A percentile compares a stretch with the other conserved stretches of the same genome.
These are phyloP conservation scores for Diloba caeruleocephala DNA, from an alignment of 2,888 invertebrate species.

Conservation along the genomic window DNA sequence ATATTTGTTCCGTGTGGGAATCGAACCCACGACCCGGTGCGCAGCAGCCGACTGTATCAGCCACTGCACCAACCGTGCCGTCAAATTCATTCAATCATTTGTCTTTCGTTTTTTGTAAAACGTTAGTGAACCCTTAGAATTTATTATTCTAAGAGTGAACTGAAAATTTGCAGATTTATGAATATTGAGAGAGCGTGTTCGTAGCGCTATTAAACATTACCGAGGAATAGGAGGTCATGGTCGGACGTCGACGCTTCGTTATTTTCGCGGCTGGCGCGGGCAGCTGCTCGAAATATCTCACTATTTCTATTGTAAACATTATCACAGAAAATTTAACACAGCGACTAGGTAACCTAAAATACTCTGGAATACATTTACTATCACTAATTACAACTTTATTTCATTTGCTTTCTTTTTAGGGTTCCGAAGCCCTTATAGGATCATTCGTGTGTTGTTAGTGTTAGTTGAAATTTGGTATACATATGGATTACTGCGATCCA, in stretches of 20 bases:
- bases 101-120: too few relatives aligned
- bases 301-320: conserved; percentile 46
- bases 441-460: too few relatives aligned
- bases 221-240: conserved; percentile 70
- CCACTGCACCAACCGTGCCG: too few relatives aligned
- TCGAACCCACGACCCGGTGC: too few relatives aligned
- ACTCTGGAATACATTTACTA: conserved; percentile 1
- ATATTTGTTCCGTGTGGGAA: too few relatives aligned
- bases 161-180: conserved; percentile 16
- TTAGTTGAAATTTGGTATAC: too few relatives aligned
- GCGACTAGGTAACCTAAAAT: conserved; percentile 5
- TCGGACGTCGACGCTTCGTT: conserved; percentile 60
- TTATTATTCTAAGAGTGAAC: too few relatives aligned
- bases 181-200: conserved; percentile 10
- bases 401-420: neutral
- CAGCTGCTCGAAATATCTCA: conserved; percentile 65
- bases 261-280: conserved; percentile 59
- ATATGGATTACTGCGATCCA: too few relatives aligned
- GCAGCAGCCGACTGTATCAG: too few relatives aligned
- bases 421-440: neutral
- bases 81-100: too few relatives aligned
- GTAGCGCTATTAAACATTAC: conserved; percentile 29
- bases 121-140: conserved; percentile 21
- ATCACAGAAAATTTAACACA: conserved; percentile 13
- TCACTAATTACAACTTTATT: neutral